Evolutionary conservation across 2,113 vertebrate species (phyloP).

Genomic region (Plotosus lineatus): DNA sequence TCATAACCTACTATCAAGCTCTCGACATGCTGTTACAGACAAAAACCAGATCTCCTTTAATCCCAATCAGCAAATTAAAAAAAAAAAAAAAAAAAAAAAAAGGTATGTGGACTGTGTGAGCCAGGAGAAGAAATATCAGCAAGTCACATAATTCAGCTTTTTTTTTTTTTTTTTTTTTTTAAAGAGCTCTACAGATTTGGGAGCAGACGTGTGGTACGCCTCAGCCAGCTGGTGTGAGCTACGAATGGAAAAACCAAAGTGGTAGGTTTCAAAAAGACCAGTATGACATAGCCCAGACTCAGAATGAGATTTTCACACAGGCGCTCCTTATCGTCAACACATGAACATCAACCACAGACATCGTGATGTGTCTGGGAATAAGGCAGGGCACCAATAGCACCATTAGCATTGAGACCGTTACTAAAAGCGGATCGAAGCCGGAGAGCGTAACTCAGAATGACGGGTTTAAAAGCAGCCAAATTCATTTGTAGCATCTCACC

Average conservation of each 20-base stretch:
- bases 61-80: neutral
- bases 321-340: neutral
- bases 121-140: neutral
- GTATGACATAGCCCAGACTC: slow-evolving; percentile 6
- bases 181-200: neutral
- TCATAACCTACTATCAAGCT: slow-evolving; percentile 39
- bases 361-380: slow-evolving; percentile 13
- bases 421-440: slow-evolving; percentile 13
- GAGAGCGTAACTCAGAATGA: slow-evolving; percentile 5
- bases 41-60: slow-evolving; percentile 41
- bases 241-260: slow-evolving; percentile 23
- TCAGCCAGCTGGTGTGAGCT: slow-evolving; percentile 20
- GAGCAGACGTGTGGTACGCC: neutral
- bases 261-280: neutral
- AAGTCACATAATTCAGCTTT: neutral
- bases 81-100: neutral
- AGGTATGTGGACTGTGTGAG: neutral
- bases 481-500: neutral
- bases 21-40: slow-evolving; percentile 32
- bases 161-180: neutral
- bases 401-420: slow-evolving; percentile 5
- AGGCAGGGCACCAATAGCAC: slow-evolving; percentile 5
- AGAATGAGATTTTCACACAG: slow-evolving; percentile 4
- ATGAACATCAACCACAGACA: slow-evolving; percentile 3
- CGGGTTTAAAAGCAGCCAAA: neutral